phyloP scores from a whole-genome alignment of 30 jellyfish, hydroid and myxozoan species.

The Sanderia malayensis region DNA sequence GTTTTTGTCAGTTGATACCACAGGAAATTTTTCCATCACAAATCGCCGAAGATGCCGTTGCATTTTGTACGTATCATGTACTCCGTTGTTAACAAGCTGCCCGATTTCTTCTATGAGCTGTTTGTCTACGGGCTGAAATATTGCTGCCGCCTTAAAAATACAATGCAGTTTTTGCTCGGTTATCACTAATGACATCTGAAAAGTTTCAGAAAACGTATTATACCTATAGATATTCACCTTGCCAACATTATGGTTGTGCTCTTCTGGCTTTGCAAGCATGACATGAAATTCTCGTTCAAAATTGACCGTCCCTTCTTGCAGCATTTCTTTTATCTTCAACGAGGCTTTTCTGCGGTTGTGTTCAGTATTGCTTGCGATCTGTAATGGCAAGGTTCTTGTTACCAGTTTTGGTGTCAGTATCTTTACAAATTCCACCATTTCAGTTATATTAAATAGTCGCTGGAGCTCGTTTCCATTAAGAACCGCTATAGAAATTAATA shows the following conservation, averaged over 20 bases:
- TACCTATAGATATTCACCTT: neutral
- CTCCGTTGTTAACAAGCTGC: neutral
- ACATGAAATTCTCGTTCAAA: neutral
- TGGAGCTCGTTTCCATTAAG: too few species aligned
- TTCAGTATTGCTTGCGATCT: neutral
- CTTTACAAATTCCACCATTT: too few species aligned
- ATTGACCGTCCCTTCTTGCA: neutral
- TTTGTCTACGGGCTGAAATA: neutral
- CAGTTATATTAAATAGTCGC: too few species aligned
- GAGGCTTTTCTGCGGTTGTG: neutral
- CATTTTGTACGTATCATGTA: neutral
- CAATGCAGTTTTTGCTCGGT: neutral
- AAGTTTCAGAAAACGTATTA: too few species aligned
- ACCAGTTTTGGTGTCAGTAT: too few species aligned
- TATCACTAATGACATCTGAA: neutral
- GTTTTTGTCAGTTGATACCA: neutral
- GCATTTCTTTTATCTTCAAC: neutral
- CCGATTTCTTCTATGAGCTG: neutral
- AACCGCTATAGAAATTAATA: too few species aligned
- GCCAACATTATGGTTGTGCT: neutral
- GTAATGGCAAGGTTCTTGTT: too few species aligned
- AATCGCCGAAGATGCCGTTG: neutral
- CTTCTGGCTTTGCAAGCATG: neutral
- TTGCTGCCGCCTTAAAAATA: neutral
- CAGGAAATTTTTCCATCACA: neutral